Evolutionary conservation across 2,888 invertebrate species (phyloP).

Genomic region (Heliconius cydno): DNA sequence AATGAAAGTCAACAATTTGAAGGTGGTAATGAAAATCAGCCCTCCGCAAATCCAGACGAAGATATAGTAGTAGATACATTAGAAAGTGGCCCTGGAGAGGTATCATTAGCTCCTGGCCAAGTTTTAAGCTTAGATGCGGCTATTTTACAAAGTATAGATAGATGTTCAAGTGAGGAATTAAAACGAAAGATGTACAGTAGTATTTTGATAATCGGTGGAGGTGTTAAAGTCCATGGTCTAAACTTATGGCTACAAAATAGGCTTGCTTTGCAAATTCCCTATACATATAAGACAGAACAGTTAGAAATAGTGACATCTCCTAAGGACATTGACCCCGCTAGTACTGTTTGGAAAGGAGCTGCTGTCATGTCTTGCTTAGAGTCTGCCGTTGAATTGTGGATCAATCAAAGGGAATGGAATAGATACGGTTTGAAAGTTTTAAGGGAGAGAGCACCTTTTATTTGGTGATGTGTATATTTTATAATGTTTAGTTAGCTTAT

Average conservation of each 20-base stretch:
- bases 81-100: slow-evolving; percentile 83
- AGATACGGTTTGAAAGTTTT: slow-evolving; percentile 92
- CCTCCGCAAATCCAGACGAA: slow-evolving; percentile 84
- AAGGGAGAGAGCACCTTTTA: slow-evolving; percentile 95
- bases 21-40: slow-evolving; percentile 77
- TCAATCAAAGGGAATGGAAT: slow-evolving; percentile 92
- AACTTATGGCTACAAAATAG: slow-evolving; percentile 94
- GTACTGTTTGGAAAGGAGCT: slow-evolving; percentile 97
- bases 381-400: slow-evolving; percentile 96
- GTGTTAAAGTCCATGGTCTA: slow-evolving; percentile 92
- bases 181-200: slow-evolving; percentile 97
- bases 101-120: slow-evolving; percentile 89
- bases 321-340: slow-evolving; percentile 95
- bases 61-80: slow-evolving; percentile 88
- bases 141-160: slow-evolving; percentile 94
- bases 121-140: slow-evolving; percentile 95
- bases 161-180: slow-evolving; percentile 93
- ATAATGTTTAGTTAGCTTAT: neutral
- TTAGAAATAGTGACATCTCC: slow-evolving; percentile 95
- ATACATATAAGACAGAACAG: slow-evolving; percentile 90
- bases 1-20: slow-evolving; percentile 79
- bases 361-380: slow-evolving; percentile 96
- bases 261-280: slow-evolving; percentile 92
- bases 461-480: slow-evolving; percentile 84
- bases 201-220: slow-evolving; percentile 95